Conservation (phyloP, 2,888 invertebrate species). For the Sicus ferrugineus region DNA sequence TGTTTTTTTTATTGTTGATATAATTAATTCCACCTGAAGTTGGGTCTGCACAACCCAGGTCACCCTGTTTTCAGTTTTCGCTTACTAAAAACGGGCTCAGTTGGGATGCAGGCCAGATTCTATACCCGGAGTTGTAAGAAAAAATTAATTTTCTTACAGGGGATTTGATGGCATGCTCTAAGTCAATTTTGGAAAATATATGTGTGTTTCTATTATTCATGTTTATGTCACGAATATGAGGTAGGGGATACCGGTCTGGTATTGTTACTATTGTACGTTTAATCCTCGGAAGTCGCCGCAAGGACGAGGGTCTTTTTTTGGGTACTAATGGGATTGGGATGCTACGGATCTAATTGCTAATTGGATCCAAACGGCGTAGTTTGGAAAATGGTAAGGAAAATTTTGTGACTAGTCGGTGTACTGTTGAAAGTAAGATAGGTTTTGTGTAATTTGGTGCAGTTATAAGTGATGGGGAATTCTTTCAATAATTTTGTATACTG, state of each 20-base stretch:
- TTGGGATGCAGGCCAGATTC: too few species aligned
- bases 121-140: too few species aligned
- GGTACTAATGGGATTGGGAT: slow-evolving; percentile 13
- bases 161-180: not conserved
- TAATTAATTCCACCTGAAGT: too few species aligned
- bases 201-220: not conserved
- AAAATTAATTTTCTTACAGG: too few species aligned
- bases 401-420: slow-evolving; percentile 18
- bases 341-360: not conserved
- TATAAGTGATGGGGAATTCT: not conserved
- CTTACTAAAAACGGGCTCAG: too few species aligned
- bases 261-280: slow-evolving; percentile 8
- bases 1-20: too few species aligned
- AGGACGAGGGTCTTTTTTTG: slow-evolving; percentile 16
- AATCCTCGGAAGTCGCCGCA: slow-evolving; percentile 5
- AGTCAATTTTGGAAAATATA: not conserved
- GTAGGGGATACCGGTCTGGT: not conserved
- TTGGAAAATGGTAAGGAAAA: slow-evolving; percentile 19
- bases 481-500: slow-evolving; percentile 9
- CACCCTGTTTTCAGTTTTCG: too few species aligned
- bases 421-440: slow-evolving; percentile 16
- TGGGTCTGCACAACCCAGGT: too few species aligned
- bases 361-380: not conserved
- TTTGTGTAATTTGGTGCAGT: slow-evolving; percentile 8
- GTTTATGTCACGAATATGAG: not conserved